Conservation (phyloP, 2,113 vertebrate species). For the Casuarius casuarius region DNA sequence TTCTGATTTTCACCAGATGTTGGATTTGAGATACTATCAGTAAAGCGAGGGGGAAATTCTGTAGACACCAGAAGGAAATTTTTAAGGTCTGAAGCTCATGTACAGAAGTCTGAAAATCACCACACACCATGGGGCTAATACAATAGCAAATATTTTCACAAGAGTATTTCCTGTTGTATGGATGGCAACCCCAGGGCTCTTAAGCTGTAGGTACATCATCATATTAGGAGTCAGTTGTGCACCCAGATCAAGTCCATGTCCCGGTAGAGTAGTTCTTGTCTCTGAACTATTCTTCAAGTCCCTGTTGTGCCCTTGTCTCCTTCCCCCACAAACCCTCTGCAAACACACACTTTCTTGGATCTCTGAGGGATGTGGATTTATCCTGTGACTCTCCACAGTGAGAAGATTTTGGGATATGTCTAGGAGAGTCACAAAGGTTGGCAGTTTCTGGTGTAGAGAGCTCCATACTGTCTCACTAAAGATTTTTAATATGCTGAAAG, state of each 20-base stretch:
- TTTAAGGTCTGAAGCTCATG: neutral
- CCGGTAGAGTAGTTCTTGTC: neutral
- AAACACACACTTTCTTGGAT: neutral
- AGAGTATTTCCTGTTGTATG: neutral
- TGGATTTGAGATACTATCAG: neutral
- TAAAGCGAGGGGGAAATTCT: neutral
- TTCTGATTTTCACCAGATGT: neutral
- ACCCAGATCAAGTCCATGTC: neutral
- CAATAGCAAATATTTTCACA: neutral
- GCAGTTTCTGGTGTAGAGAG: neutral
- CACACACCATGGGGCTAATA: neutral
- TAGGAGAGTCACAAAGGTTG: neutral
- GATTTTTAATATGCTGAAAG: neutral
- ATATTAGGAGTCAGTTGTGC: neutral
- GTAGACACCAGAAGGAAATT: neutral
- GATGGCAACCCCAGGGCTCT: neutral
- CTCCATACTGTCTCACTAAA: neutral
- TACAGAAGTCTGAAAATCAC: neutral
- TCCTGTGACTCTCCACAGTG: neutral
- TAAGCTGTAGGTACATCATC: neutral
- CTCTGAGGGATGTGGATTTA: neutral
- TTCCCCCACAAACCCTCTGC: neutral
- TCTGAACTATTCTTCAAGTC: neutral
- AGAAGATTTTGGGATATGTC: neutral
- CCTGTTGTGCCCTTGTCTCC: neutral